Base-by-base conservation (phyloP, 2,113 vertebrate genomes). In the Telmatochromis brichardi region DNA sequence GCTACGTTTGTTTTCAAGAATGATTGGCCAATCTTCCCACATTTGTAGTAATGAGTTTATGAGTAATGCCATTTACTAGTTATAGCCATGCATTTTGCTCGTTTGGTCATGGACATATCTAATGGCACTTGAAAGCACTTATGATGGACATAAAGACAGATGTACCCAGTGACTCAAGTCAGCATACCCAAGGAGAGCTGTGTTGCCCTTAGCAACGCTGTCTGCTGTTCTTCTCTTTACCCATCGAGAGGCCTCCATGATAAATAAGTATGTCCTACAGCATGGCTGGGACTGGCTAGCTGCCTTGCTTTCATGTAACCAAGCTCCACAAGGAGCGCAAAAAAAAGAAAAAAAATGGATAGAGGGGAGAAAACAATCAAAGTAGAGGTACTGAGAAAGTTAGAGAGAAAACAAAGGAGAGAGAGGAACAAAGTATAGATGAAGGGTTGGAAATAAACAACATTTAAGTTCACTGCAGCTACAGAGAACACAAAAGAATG, bases 181-280 rank as follows among this genome's bases (percentile, higher is more conserved):
- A 60, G 82, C 47, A 80, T 83, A 68, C 60, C 78, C 47, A 73
- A 88, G 26, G 80, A 90, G 81, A 68, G 50, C 81, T 81, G 65
- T 57, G 92, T 94, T 94, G 92, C 94, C 93, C 83, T 7, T 37
- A 93, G 94, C 92, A 89, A 93, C 90, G 58, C 60, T 54, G 83
- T 91, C 86, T 87, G 85, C 88, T 90, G 53, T 85, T 78, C 84
- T 54, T 80, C 82, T 89, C 73, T 79, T 90, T 7, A 42, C 80
- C 89, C 87, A 88, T 81, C 90, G 88, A 91, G 80, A 84, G 45
- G 80, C 83, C 85, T 92, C 89, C 90, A 86, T 91, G 91, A 93
- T 92, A 94, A 94, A 93, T 89, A 93, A 92, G 91, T 88, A 86
- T 93, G 90, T 93, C 91, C 86, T 68, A 19, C 65, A 90, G 85